Evolutionary conservation across 2,888 invertebrate genomes (phyloP), one percentile per base, ranked within the genome.

Genomic region (Plemyria rubiginata): DNA sequence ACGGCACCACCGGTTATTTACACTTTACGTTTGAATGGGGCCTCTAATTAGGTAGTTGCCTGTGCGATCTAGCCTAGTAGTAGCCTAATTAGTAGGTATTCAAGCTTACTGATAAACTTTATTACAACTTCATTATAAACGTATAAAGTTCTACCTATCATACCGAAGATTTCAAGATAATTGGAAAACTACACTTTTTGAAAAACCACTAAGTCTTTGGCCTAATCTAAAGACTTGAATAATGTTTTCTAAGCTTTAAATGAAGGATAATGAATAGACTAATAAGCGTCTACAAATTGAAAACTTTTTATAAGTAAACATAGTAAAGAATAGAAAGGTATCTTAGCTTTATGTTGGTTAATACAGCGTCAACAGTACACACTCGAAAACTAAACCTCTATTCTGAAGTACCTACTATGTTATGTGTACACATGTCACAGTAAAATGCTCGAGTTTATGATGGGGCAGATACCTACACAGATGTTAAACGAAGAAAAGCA

Each of bases 1-100:
- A 57, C 41, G 51, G 61, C 41, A 58, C 62, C 55, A 58, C 62
- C 55, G 41, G 16, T 67, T 80, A 77, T 80, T 80, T 79, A 72
- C 76, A 71, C 68, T 75, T 72, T 61, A 68, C 71, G 78, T 78
- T 79, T 67, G 67, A 72, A 70, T 68, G 54, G 66, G 64, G 66
- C 60, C 68, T 68, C 71, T 74, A 76, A 76, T 74, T 66, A 67
- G 67, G 62, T 64, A 67, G 68, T 63, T 64, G 51, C 69, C 53
- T 54, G 32, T 32, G 15, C n/a, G 32, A n/a, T 53, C 29, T 55
- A 22, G n/a, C 16, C 22, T 48, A 28, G 40, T 40, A 0, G 41
- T 13, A 54, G 32, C 32, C 32, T 32, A 32, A n/a, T n/a, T n/a
- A n/a, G n/a, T n/a, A n/a, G n/a, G 32, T 8, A 32, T 32, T 32